Evolutionary conservation across 2,797 vertebrate species (phyloP), one percentile per base, ranked within the genome.

Genomic region (Danio aesculapii): DNA sequence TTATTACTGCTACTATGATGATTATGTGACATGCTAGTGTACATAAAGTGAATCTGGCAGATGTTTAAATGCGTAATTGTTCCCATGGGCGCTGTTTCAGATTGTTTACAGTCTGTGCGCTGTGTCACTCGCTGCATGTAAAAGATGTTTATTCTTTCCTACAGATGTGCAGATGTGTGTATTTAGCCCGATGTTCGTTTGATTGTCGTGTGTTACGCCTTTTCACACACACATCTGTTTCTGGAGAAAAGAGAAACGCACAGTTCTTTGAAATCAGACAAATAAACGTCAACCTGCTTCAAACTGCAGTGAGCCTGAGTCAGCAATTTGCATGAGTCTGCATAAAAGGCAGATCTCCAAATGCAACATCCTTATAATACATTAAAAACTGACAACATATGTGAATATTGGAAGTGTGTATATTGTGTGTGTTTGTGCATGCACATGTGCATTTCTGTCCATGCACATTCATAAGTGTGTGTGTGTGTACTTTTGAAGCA

Each of bases 141-240:
- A 83, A 79, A 75, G 47, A 70, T 61, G 77, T 70, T 79, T 79
- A 70, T 41, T 79, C 41, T 63, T 52, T 44, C 21, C 68, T 72
- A 55, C 53, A 59, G 71, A 74, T 13, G 71, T 13, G 49, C 55
- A 72, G 66, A 69, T 79, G 66, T 72, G 66, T 79, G 55, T 70
- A 19, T 52, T 30, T 5, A 43, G 75, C 47, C 47, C 13, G 9
- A 30, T 2, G 17, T 8, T 66, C 13, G 12, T 17, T 46, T 53
- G 61, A 64, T 64, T 19, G 39, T 66, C 44, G 74, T 53, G 49
- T 21, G 74, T 53, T 58, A 17, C 0, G 39, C 17, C 50, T 55
- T 53, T 76, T 55, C n/a, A 30, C 17, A 30, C 63, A 68, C 43
- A 77, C 75, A 77, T 77, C 63, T 77, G 75, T 68, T 68, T 72